These are phyloP conservation scores for Hestina assimilis DNA, from an alignment of 1,140 invertebrate species.

Conservation along the genomic window DNA sequence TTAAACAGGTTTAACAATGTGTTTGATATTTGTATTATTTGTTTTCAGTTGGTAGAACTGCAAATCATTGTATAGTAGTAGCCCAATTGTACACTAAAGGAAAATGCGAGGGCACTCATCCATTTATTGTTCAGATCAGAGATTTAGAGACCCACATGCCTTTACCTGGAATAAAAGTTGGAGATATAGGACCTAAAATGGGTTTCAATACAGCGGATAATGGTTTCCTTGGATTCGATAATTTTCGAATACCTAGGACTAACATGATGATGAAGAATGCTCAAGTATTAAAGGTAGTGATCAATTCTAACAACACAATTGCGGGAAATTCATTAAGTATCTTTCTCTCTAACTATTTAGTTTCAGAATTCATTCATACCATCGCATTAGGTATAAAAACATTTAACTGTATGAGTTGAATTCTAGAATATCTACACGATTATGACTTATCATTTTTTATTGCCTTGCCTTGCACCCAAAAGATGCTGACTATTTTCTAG, in stretches of 20 bases:
- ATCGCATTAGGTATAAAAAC: too few species aligned
- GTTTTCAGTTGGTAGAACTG: slow-evolving; percentile 92
- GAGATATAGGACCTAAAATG: slow-evolving; percentile 95
- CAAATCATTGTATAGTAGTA: slow-evolving; percentile 92
- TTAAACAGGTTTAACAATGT: neutral
- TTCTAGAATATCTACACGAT: too few species aligned
- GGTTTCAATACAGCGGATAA: slow-evolving; percentile 95
- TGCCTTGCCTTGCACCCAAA: too few species aligned
- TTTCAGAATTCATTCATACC: too few species aligned
- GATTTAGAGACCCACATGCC: slow-evolving; percentile 92
- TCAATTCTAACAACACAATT: too few species aligned
- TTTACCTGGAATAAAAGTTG: slow-evolving; percentile 91
- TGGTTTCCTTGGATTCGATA: slow-evolving; percentile 91
- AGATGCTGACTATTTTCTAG: too few species aligned
- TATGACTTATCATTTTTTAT: too few species aligned
- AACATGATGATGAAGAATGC: slow-evolving; percentile 96
- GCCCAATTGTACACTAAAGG: slow-evolving; percentile 93
- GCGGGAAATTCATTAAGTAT: too few species aligned
- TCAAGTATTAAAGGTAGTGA: slow-evolving; percentile 26
- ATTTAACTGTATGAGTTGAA: too few species aligned
- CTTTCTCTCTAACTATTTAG: too few species aligned
- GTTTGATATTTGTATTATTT: neutral
- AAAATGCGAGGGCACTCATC: slow-evolving; percentile 90
- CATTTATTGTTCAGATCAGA: slow-evolving; percentile 94
- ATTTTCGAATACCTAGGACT: slow-evolving; percentile 90